These are phyloP conservation scores for Eupelmus urozonus DNA, from an alignment of 2,888 invertebrate species.

Conservation along the genomic window DNA sequence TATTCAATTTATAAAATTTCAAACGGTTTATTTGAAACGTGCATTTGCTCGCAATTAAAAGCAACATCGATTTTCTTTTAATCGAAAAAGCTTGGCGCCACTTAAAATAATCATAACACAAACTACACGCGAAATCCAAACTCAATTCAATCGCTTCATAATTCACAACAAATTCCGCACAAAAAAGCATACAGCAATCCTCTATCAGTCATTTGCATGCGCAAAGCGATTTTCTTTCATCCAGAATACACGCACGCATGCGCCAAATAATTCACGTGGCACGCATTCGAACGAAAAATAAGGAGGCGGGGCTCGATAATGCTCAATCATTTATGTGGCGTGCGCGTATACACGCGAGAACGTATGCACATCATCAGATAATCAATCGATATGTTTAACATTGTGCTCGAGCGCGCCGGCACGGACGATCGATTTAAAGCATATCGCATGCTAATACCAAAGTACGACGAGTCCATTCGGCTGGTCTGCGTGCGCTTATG, in stretches of 20 bases:
- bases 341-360: no score
- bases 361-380: slow-evolving; percentile 29
- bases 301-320: slow-evolving; percentile 5
- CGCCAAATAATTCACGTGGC: neutral
- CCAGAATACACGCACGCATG: neutral
- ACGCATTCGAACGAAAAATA: neutral
- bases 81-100: no score
- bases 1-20: no score
- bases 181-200: no score
- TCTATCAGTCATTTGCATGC: neutral
- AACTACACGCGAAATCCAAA: no score
- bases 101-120: no score
- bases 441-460: slow-evolving; percentile 51
- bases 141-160: no score
- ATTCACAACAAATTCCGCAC: neutral
- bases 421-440: slow-evolving; percentile 36
- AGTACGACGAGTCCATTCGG: neutral
- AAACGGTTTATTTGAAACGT: no score
- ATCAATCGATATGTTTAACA: slow-evolving; percentile 57
- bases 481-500: neutral
- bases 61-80: no score
- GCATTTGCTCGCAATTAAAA: no score
- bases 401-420: slow-evolving; percentile 42
- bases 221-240: neutral
- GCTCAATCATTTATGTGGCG: slow-evolving; percentile 35